Evolutionary conservation across 2,113 vertebrate genomes (phyloP).

Genomic region (Oncorhynchus gorbuscha): DNA sequence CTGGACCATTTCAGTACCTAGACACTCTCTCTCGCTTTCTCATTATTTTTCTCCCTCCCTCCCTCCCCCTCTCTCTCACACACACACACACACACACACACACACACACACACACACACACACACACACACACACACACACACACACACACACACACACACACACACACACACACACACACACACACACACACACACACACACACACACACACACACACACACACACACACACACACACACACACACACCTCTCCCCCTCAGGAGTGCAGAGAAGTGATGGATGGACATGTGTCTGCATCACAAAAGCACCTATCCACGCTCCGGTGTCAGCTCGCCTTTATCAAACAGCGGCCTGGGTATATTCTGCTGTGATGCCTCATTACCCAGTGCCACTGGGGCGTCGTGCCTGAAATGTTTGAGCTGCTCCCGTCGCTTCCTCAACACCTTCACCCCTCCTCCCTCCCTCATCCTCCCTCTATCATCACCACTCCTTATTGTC

Average conservation of each 20-base stretch:
- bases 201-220: background rate
- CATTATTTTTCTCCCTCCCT: background rate
- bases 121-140: background rate
- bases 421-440: constrained; percentile 64
- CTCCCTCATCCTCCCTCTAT: background rate
- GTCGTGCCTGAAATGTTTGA: constrained; percentile 88
- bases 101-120: no score
- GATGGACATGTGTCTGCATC: constrained; percentile 82
- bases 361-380: constrained; percentile 89
- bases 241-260: background rate
- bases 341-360: constrained; percentile 91
- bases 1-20: background rate
- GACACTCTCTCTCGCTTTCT: constrained; percentile 4
- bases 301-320: constrained; percentile 90
- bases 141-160: background rate
- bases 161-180: background rate
- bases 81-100: background rate
- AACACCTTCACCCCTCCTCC: background rate
- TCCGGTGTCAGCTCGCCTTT: constrained; percentile 90
- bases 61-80: background rate
- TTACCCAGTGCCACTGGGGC: constrained; percentile 78
- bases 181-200: background rate
- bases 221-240: background rate
- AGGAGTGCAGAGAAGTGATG: constrained; percentile 73
- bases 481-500: background rate